Conservation (phyloP, 2,113 vertebrate genomes). For the Scomber colias region DNA sequence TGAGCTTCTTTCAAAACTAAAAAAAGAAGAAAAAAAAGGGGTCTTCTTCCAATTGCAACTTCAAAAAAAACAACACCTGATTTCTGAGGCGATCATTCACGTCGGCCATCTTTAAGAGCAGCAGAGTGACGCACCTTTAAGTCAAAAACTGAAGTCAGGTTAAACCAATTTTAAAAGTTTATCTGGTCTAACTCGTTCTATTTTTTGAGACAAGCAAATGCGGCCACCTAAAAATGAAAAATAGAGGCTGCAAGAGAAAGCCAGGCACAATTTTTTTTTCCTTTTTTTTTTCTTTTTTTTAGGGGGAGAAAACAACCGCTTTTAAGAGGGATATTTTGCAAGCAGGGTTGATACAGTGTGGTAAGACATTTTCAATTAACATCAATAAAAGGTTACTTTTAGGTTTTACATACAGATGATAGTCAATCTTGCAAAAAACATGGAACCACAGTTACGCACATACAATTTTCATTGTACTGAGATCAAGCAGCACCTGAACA, state of each 20-base stretch:
- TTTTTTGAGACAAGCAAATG: constrained; percentile 57
- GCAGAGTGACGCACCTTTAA: constrained; percentile 45
- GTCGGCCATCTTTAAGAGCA: constrained; percentile 39
- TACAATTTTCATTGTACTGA: constrained; percentile 81
- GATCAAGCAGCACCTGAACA: constrained; percentile 82
- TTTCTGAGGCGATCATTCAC: constrained; percentile 52
- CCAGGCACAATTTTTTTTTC: constrained; percentile 71
- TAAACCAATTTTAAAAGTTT: constrained; percentile 25
- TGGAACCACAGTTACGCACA: constrained; percentile 82
- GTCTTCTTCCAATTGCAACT: constrained; percentile 56
- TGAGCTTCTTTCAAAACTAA: constrained; percentile 73
- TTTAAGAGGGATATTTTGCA: constrained; percentile 80
- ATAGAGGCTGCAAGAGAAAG: constrained; percentile 73
- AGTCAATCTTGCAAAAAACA: constrained; percentile 83
- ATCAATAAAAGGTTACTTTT: constrained; percentile 83
- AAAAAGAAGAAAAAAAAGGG: constrained; percentile 12
- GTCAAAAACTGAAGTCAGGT: constrained; percentile 25
- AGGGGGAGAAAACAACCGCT: constrained; percentile 74
- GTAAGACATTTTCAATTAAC: constrained; percentile 82
- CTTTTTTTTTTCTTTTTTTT: constrained; percentile 12
- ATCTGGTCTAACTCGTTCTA: constrained; percentile 43
- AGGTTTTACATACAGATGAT: constrained; percentile 83
- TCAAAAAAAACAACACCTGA: constrained; percentile 52
- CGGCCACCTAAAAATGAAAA: constrained; percentile 42
- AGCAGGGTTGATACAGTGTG: constrained; percentile 83